These are phyloP conservation scores for Pyrgilauda ruficollis DNA, from an alignment of 2,113 vertebrate species.

Conservation along the genomic window DNA sequence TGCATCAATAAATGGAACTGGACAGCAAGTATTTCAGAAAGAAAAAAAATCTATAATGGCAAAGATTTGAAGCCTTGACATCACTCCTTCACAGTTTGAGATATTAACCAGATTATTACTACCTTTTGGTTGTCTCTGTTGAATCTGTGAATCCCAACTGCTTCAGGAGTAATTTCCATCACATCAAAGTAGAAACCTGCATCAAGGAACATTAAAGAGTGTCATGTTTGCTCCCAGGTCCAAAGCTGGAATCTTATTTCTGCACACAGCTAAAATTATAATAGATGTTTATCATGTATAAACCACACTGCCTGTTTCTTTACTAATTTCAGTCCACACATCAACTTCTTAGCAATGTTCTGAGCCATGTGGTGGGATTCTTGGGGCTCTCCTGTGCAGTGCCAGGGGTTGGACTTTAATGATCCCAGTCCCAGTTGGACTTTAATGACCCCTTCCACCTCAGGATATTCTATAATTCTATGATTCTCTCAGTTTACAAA, in stretches of 20 bases:
- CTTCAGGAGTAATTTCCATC: constrained; percentile 91
- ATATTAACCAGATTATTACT: not conserved
- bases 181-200: constrained; percentile 91
- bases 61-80: not conserved
- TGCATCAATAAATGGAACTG: not conserved
- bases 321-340: not conserved
- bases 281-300: not conserved
- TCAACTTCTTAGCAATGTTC: not conserved
- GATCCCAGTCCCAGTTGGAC: not conserved
- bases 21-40: not conserved
- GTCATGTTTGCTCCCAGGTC: not conserved
- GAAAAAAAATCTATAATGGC: not conserved
- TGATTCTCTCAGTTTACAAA: not conserved
- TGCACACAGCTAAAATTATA: not conserved
- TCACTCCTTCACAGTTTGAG: not conserved
- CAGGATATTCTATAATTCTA: not conserved
- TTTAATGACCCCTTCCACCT: not conserved
- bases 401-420: not conserved
- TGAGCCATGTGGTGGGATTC: not conserved
- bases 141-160: constrained; percentile 83
- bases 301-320: not conserved
- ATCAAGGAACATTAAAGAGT: constrained; percentile 16
- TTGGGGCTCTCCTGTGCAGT: not conserved
- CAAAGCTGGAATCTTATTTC: not conserved
- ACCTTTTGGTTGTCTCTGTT: constrained; percentile 78